Base-by-base conservation (phyloP, 2,797 vertebrate species). In the Aselliscus stoliczkanus region DNA sequence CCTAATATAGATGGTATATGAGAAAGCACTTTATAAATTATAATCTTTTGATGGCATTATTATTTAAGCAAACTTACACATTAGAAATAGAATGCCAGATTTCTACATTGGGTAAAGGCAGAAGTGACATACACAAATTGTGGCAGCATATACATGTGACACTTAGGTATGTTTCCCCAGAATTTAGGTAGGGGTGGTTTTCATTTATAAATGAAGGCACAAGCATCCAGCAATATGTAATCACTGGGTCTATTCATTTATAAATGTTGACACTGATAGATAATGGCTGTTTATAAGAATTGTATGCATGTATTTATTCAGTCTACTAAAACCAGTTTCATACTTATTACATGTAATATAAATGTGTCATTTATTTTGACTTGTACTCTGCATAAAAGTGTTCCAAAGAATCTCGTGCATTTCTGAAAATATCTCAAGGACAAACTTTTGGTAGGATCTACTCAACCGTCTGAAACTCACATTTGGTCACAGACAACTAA, bases 1-100 rank as follows among this genome's bases (percentile, higher is more conserved):
- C 75, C 62, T 44, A 52, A n/a, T 56, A 37, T 7, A 82, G 69
- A n/a, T 64, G 52, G 39, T 77, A n/a, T 83, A 25, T 77, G 23
- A 90, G 76, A 84, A 92, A 90, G 37, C 50, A 72, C 72, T 92
- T 88, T 47, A 37, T 86, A 69, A 80, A 88, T 76, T 67, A 34
- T 4, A 27, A 1, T 76, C 15, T 73, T 54, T 82, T 27, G 34
- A 37, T 86, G 60, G 31, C 50, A 20, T 80, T 29, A 10, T 88
- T 47, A 27, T 47, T 37, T 2, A 14, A 34, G 62, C 62, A 54
- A 81, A 56, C 69, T 80, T 42, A 47, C 54, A 34, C 52, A 6
- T 44, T 79, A 64, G 93, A 95, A 69, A 62, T 7, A 70, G 39
- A 84, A 70, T 31, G 67, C 20, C 62, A 86, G 42, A 37, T 52